These are phyloP conservation scores for Dicroscelio sp. DNA, from an alignment of 2,888 invertebrate species.

Conservation along the genomic window DNA sequence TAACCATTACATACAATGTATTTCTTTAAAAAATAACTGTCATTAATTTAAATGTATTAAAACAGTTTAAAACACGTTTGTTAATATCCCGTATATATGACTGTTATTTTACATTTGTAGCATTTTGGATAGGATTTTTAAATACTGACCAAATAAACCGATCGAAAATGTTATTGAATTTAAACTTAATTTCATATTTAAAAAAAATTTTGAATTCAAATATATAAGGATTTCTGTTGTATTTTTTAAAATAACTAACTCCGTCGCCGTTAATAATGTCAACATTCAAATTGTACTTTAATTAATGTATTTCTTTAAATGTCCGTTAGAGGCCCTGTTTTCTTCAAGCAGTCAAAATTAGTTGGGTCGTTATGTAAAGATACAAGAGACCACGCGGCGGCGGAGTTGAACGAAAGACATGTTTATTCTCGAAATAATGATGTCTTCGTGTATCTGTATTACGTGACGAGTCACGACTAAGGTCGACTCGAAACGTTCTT, in stretches of 20 bases:
- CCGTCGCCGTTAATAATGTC: no score
- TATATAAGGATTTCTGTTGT: no score
- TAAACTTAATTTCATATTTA: neutral
- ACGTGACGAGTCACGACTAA: slow-evolving; percentile 56
- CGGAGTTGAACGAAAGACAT: slow-evolving; percentile 66
- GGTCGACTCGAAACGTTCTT: slow-evolving; percentile 47
- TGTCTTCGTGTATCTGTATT: slow-evolving; percentile 57
- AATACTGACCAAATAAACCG: no score
- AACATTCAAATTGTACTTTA: neutral
- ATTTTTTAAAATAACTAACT: no score
- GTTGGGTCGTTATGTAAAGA: slow-evolving; percentile 65
- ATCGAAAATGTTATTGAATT: no score
- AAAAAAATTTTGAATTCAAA: no score
- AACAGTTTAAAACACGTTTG: no score
- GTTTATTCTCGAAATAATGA: slow-evolving; percentile 71
- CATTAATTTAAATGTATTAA: no score
- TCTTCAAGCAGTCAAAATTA: slow-evolving; percentile 48
- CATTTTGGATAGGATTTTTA: no score
- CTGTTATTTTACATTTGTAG: no score
- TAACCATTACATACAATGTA: no score
- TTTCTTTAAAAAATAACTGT: neutral
- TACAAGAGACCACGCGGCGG: slow-evolving; percentile 45
- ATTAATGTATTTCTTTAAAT: neutral
- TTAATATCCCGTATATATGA: no score
- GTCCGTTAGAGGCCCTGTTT: neutral